Evolutionary conservation across 2,797 vertebrate species (phyloP).

Genomic region (Erithacus rubecula): DNA sequence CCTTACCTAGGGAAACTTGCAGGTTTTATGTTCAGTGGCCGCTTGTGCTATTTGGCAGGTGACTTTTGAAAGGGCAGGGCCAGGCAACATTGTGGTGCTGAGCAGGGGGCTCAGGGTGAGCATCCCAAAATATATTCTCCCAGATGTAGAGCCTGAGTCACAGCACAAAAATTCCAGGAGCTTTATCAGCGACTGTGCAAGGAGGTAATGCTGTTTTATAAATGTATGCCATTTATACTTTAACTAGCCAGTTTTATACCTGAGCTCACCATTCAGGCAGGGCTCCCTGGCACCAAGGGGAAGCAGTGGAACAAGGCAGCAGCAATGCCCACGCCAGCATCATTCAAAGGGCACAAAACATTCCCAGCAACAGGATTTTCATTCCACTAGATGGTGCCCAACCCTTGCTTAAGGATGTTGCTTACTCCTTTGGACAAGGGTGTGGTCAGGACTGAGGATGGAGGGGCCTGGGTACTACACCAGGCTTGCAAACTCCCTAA

Average conservation of each 20-base stretch:
- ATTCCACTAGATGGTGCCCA: slow-evolving; percentile 39
- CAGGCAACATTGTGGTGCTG: background rate
- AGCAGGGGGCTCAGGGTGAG: background rate
- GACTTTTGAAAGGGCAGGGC: background rate
- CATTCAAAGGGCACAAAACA: background rate
- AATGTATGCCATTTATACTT: background rate
- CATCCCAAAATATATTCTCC: fast-evolving
- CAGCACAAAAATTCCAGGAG: background rate
- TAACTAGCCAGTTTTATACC: background rate
- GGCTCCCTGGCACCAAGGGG: fast-evolving
- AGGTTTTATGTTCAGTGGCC: background rate
- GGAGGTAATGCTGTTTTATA: background rate
- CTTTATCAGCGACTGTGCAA: background rate
- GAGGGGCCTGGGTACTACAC: no score
- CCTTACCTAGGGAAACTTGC: background rate
- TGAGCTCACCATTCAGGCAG: background rate
- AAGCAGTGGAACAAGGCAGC: background rate
- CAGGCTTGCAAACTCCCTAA: background rate
- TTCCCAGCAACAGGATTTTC: background rate
- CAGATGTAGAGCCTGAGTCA: background rate
- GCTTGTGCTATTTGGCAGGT: background rate
- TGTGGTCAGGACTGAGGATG: fast-evolving
- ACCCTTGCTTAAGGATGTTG: background rate
- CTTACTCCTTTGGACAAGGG: fast-evolving
- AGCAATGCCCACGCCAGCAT: background rate